A percentile compares a stretch with the other conserved stretches of the same genome.
phyloP scores from a whole-genome alignment of 2,113 vertebrate species.

The Pelodiscus sinensis region DNA sequence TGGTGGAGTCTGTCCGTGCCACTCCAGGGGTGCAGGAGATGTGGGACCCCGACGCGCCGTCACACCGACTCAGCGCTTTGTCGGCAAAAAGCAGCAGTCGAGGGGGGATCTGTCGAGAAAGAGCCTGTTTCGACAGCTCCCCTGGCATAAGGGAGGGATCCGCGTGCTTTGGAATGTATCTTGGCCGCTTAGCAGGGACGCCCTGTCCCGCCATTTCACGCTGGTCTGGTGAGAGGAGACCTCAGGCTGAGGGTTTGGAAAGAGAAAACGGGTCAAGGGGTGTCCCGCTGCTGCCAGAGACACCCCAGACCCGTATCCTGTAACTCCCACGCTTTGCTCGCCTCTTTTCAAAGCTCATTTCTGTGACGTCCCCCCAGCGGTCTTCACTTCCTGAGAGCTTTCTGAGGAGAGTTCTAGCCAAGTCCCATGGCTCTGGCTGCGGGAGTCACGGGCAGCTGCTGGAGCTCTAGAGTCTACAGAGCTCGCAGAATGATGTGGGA shows the following conservation, averaged over 20 bases:
- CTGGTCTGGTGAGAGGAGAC: not conserved
- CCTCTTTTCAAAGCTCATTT: not conserved
- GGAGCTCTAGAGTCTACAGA: not conserved
- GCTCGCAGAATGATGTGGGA: not conserved
- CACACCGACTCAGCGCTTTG: too few relatives aligned
- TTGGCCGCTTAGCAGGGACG: too few relatives aligned
- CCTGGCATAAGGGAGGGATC: too few relatives aligned
- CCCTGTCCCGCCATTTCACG: not conserved
- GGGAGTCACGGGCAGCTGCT: not conserved
- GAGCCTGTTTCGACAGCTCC: too few relatives aligned
- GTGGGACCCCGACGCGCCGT: too few relatives aligned
- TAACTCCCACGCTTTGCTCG: not conserved
- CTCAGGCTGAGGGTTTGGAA: not conserved
- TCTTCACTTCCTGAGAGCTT: not conserved
- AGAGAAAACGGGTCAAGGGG: not conserved
- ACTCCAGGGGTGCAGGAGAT: too few relatives aligned
- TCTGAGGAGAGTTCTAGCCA: not conserved
- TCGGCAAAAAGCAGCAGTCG: too few relatives aligned
- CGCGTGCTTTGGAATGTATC: too few relatives aligned
- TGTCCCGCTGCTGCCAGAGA: not conserved
- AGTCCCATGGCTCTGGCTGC: not conserved
- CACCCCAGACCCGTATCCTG: not conserved
- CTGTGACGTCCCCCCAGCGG: not conserved
- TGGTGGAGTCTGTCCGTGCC: too few relatives aligned
- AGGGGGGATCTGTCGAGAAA: too few relatives aligned